A percentile compares a stretch with the other conserved stretches of the same genome.
phyloP scores from a whole-genome alignment of 2,888 invertebrate species.

The Brenthis daphne region DNA sequence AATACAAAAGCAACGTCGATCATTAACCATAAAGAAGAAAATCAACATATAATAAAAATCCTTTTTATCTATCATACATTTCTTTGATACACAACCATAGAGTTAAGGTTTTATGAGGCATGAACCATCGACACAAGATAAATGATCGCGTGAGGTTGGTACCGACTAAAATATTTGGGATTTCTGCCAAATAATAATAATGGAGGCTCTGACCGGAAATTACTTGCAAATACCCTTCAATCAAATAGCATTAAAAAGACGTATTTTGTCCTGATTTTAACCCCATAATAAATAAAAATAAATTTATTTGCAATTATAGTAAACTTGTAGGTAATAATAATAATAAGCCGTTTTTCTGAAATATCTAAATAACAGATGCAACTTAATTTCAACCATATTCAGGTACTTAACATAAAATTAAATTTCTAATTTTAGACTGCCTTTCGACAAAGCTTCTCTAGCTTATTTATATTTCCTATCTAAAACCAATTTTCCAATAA shows the following conservation, averaged over 20 bases:
- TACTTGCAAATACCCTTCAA: constrained; percentile 45
- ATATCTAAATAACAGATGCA: no score
- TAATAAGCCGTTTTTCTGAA: no score
- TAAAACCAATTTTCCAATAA: no score
- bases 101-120: constrained; percentile 39
- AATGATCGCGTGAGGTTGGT: constrained; percentile 32
- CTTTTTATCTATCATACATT: constrained; percentile 22
- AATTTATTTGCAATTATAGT: no score
- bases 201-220: constrained; percentile 42
- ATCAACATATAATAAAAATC: constrained; percentile 19
- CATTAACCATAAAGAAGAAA: constrained; percentile 15
- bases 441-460: no score
- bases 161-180: constrained; percentile 38
- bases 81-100: constrained; percentile 24
- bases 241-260: not conserved
- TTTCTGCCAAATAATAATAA: constrained; percentile 47
- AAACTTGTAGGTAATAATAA: no score
- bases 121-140: constrained; percentile 39
- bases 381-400: no score
- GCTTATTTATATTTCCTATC: no score
- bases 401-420: no score
- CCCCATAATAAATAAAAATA: not conserved
- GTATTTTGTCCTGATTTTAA: not conserved
- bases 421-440: no score
- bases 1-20: not conserved